Evolutionary conservation across 2,888 invertebrate genomes (phyloP).

Genomic region (Diabrotica balteata): DNA sequence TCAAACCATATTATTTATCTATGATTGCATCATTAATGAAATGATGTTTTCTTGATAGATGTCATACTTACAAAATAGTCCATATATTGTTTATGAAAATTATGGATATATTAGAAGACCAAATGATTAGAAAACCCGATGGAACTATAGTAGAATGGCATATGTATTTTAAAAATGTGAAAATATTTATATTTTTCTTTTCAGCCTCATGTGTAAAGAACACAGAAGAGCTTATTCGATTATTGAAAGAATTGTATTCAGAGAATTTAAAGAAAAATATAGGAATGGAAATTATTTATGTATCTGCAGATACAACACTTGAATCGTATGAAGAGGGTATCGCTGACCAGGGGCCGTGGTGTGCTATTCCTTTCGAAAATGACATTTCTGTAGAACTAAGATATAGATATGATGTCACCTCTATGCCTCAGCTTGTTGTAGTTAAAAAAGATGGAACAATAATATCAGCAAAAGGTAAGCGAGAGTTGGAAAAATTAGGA

Average conservation of each 20-base stretch:
- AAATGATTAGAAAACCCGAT: slow-evolving; percentile 37
- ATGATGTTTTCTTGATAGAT: no score
- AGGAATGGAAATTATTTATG: slow-evolving; percentile 44
- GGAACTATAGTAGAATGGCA: slow-evolving; percentile 31
- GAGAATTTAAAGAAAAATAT: slow-evolving; percentile 39
- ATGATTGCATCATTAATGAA: no score
- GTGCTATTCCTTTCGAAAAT: slow-evolving; percentile 40
- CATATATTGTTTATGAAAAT: not conserved
- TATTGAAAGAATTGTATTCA: slow-evolving; percentile 38
- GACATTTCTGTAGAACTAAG: slow-evolving; percentile 37
- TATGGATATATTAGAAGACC: slow-evolving; percentile 43
- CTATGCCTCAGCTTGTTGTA: slow-evolving; percentile 41
- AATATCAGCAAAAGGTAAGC: slow-evolving; percentile 40
- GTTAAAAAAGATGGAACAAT: slow-evolving; percentile 43
- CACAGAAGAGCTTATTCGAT: slow-evolving; percentile 33
- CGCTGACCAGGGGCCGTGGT: slow-evolving; percentile 42
- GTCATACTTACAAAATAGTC: not conserved
- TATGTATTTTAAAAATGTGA: slow-evolving; percentile 35
- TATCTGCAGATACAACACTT: slow-evolving; percentile 42
- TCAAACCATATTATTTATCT: no score
- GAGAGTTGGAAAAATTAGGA: slow-evolving; percentile 40
- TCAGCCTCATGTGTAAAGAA: slow-evolving; percentile 38
- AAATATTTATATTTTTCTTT: slow-evolving; percentile 42
- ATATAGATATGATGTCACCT: slow-evolving; percentile 42
- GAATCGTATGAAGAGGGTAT: slow-evolving; percentile 37